These are phyloP conservation scores for Lichenostomus cassidix DNA, from an alignment of 2,113 vertebrate species.

Conservation along the genomic window DNA sequence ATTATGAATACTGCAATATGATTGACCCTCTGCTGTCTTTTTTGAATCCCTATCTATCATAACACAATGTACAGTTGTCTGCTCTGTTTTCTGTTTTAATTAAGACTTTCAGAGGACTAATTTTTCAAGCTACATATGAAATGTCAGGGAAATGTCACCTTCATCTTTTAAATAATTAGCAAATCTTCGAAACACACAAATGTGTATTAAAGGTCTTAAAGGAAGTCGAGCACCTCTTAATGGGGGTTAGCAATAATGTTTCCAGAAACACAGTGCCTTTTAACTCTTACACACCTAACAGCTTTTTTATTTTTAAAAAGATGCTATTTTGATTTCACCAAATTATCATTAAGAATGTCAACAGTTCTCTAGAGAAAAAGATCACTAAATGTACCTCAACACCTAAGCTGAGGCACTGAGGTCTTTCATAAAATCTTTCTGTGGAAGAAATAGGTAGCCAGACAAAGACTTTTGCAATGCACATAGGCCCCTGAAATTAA, in stretches of 20 bases:
- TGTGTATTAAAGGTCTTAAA: background rate
- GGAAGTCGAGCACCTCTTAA: background rate
- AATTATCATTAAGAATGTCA: background rate
- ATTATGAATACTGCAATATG: background rate
- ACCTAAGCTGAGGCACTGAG: background rate
- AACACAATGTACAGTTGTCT: background rate
- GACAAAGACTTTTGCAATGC: background rate
- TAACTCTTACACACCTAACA: background rate
- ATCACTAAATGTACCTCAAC: background rate
- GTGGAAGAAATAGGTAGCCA: background rate
- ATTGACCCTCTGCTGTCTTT: background rate
- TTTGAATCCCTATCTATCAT: background rate
- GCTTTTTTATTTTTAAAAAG: background rate
- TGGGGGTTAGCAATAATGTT: background rate
- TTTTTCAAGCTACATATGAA: background rate
- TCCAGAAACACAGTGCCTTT: background rate
- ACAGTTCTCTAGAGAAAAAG: background rate
- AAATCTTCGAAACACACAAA: background rate
- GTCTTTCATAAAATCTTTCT: background rate
- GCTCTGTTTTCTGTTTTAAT: background rate
- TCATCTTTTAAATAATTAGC: constrained; percentile 1
- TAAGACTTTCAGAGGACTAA: background rate
- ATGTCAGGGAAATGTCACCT: constrained; percentile 21
- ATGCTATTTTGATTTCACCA: background rate
- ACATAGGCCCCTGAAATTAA: background rate